A percentile compares a stretch with the other conserved stretches of the same genome.
phyloP scores from a whole-genome alignment of 2,113 vertebrate species.

The Corvus cornix region DNA sequence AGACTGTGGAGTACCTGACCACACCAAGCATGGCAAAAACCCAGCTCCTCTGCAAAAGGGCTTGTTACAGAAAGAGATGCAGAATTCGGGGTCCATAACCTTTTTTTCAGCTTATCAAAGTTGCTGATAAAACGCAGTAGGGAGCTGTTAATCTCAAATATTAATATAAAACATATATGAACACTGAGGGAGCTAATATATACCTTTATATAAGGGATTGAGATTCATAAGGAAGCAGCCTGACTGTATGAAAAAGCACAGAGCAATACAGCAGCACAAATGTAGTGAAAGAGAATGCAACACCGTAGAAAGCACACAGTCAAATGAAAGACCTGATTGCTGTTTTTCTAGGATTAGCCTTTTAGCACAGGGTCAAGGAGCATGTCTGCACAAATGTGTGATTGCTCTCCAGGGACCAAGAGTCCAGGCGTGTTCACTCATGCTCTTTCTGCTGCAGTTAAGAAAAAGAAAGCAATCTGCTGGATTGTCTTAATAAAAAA shows the following conservation, averaged over 20 bases:
- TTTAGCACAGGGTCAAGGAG: not conserved
- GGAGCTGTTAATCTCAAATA: not conserved
- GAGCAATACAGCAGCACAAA: not conserved
- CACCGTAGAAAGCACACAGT: not conserved
- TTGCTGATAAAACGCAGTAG: not conserved
- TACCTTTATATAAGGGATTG: not conserved
- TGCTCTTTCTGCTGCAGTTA: not conserved
- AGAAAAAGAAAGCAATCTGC: constrained; percentile 29
- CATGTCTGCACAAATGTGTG: not conserved
- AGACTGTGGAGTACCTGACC: not conserved
- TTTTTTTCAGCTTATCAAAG: not conserved
- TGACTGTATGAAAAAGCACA: not conserved
- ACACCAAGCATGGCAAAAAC: not conserved
- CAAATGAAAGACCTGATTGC: not conserved
- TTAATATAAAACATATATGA: not conserved
- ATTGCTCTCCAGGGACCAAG: not conserved
- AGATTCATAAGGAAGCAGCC: not conserved
- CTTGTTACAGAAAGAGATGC: not conserved
- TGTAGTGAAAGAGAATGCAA: not conserved
- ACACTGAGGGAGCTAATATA: not conserved
- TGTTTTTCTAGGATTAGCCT: not conserved
- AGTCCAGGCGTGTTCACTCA: not conserved
- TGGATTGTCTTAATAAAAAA: not conserved
- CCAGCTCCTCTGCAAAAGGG: not conserved
- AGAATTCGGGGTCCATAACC: not conserved